phyloP scores from a whole-genome alignment of 2,888 invertebrate genomes.

The Xestia xanthographa region DNA sequence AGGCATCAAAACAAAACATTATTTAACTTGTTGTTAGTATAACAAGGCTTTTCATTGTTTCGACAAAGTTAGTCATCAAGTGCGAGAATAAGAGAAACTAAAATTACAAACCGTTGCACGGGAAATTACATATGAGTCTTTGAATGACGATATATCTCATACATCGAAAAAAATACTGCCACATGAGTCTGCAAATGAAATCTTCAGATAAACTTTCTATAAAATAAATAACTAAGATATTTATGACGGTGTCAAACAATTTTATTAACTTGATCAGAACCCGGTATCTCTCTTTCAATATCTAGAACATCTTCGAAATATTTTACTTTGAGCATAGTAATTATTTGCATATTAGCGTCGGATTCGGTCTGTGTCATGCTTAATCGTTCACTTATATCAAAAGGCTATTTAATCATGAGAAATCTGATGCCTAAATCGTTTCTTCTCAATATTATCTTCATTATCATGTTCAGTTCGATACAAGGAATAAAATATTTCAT shows the following conservation, averaged over 20 bases:
- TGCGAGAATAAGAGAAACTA: no score
- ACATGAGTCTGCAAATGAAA: conserved; percentile 7
- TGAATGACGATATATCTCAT: not conserved
- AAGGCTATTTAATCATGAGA: not conserved
- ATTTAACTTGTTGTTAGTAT: not conserved
- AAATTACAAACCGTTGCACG: conserved; percentile 11
- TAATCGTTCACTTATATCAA: no score
- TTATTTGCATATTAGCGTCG: not conserved
- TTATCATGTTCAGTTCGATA: not conserved
- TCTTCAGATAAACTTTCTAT: conserved; percentile 3
- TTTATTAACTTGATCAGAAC: not conserved
- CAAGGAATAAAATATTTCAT: not conserved
- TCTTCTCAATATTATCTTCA: not conserved
- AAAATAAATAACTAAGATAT: not conserved
- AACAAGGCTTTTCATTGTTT: not conserved
- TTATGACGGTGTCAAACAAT: not conserved
- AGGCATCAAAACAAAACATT: not conserved
- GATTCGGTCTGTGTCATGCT: not conserved
- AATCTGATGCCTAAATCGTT: not conserved
- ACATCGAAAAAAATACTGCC: not conserved
- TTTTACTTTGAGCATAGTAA: not conserved
- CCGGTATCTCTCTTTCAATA: not conserved
- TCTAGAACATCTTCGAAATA: not conserved
- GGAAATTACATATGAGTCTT: not conserved
- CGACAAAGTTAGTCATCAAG: not conserved